phyloP scores from a whole-genome alignment of 2,797 vertebrate species.

The Bovichtus diacanthus region DNA sequence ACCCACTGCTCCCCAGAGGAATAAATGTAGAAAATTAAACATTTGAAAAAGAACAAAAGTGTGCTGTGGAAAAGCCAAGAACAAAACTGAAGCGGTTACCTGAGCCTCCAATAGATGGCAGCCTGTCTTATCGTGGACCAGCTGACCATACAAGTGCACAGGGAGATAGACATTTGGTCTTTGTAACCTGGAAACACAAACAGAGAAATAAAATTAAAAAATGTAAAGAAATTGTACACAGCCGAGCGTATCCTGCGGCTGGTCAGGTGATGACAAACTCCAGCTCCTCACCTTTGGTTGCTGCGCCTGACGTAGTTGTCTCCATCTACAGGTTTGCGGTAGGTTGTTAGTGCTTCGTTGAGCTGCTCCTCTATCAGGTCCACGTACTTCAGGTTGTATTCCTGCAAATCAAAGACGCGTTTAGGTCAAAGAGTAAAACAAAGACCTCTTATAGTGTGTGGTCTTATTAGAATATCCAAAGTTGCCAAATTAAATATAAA shows the following conservation, averaged over 20 bases:
- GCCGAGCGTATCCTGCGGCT: neutral
- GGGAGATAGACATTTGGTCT: slow-evolving; percentile 97
- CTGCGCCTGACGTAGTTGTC: slow-evolving; percentile 98
- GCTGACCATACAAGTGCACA: slow-evolving; percentile 97
- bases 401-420: slow-evolving; percentile 75
- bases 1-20: neutral
- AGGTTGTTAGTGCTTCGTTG: slow-evolving; percentile 98
- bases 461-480: neutral
- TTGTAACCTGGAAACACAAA: slow-evolving; percentile 88
- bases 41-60: neutral
- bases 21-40: neutral
- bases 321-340: slow-evolving; percentile 97
- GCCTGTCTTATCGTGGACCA: slow-evolving; percentile 99
- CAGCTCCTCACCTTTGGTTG: slow-evolving; percentile 93
- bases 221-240: slow-evolving; percentile 21
- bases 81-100: slow-evolving; percentile 79
- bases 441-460: neutral
- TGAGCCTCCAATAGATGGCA: slow-evolving; percentile 97
- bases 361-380: slow-evolving; percentile 98
- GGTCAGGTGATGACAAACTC: neutral
- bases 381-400: slow-evolving; percentile 98
- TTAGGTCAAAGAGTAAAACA: neutral
- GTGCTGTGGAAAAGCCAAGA: neutral
- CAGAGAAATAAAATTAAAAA: too few species aligned
- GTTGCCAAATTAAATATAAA: neutral